Evolutionary conservation across 1,140 invertebrate genomes (phyloP).

Genomic region (Teleopsis dalmanni): DNA sequence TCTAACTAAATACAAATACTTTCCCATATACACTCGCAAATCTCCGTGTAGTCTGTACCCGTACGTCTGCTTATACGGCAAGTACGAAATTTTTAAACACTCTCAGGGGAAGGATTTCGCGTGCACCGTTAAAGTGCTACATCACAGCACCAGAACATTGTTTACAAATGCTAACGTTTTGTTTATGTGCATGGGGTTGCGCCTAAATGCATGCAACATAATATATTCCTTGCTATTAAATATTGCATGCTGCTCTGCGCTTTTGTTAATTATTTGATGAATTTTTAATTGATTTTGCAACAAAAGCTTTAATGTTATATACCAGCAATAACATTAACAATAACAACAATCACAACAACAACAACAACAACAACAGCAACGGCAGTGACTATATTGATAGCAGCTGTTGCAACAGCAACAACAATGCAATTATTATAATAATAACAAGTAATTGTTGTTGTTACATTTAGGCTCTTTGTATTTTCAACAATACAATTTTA

Average conservation of each 20-base stretch:
- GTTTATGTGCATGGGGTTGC: no score
- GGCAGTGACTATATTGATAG: background rate
- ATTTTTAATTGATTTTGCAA: conserved; percentile 44
- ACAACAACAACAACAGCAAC: background rate
- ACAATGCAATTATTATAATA: background rate
- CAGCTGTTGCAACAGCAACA: background rate
- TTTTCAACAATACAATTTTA: background rate
- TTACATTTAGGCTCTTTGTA: background rate
- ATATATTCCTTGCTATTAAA: conserved; percentile 9
- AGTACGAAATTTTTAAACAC: background rate
- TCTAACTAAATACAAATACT: background rate
- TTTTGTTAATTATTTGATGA: conserved; percentile 44
- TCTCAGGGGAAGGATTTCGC: background rate
- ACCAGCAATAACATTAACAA: no score
- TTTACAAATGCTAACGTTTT: no score
- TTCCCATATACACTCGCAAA: background rate
- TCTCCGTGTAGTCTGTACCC: background rate
- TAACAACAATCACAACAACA: no score
- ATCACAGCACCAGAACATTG: no score
- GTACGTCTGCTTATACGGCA: background rate
- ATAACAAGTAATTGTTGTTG: background rate
- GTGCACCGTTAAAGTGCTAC: no score
- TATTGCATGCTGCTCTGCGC: conserved; percentile 15
- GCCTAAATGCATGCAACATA: background rate
- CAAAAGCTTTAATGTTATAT: conserved; percentile 6